Conservation (phyloP, 2,113 vertebrate genomes). For the Neolamprologus modestus region DNA sequence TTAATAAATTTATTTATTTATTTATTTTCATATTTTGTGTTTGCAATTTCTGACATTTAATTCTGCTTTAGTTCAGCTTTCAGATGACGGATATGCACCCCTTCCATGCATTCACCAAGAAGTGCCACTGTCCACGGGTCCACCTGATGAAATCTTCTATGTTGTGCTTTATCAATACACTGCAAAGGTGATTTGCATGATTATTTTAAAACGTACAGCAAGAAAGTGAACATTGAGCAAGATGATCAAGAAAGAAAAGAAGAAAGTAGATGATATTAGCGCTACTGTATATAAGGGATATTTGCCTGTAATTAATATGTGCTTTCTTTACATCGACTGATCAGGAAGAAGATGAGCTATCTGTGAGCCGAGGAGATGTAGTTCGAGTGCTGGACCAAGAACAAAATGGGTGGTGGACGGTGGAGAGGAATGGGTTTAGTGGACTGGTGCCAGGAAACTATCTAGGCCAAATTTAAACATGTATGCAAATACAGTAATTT, state of each 20-base stretch:
- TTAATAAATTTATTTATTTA: fast-evolving
- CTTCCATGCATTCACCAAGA: constrained; percentile 4
- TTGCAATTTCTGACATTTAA: neutral
- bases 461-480: constrained; percentile 74
- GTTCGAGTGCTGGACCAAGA: constrained; percentile 75
- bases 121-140: neutral
- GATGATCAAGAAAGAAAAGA: neutral
- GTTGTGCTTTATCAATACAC: constrained; percentile 41
- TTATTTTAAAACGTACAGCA: neutral
- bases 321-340: neutral
- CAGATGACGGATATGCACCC: constrained; percentile 54
- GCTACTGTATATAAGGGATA: neutral
- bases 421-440: constrained; percentile 68
- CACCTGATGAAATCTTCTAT: constrained; percentile 25
- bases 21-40: neutral
- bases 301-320: neutral
- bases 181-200: constrained; percentile 42
- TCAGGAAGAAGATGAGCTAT: constrained; percentile 84
- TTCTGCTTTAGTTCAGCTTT: neutral
- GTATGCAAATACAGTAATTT: neutral
- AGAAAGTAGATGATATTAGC: neutral
- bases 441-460: constrained; percentile 91
- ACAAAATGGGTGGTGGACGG: constrained; percentile 90
- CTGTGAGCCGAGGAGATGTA: constrained; percentile 77
- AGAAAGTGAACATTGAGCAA: neutral